phyloP scores from a whole-genome alignment of 64 coral and sea anemone genomes.

The Porites australiensis region DNA sequence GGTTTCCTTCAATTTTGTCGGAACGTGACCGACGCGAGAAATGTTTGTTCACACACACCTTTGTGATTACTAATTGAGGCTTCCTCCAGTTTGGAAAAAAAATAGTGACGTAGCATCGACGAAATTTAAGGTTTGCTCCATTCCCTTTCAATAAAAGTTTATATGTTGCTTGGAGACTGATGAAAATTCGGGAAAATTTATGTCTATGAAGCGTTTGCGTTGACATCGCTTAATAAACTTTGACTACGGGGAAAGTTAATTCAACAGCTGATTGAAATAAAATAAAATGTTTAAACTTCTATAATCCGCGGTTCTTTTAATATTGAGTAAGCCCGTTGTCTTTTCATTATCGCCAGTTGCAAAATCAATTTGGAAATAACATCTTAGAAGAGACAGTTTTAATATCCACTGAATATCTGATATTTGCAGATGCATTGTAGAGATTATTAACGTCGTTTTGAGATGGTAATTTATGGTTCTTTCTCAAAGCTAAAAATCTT shows the following conservation, averaged over 20 bases:
- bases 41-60: neutral
- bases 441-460: conserved; percentile 15
- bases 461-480: conserved; percentile 9
- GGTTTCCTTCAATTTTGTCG: neutral
- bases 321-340: neutral
- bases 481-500: neutral
- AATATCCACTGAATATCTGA: conserved; percentile 26
- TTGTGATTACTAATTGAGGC: neutral
- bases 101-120: no score
- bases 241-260: conserved; percentile 17
- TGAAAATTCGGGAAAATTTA: neutral
- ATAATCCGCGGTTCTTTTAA: conserved; percentile 33
- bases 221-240: neutral
- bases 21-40: neutral
- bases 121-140: neutral
- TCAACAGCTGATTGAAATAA: conserved; percentile 28
- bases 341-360: conserved; percentile 15
- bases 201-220: neutral
- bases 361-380: conserved; percentile 24
- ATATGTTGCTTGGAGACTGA: neutral
- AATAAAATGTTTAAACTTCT: neutral
- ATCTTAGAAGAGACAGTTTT: conserved; percentile 18
- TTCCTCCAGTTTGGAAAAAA: neutral
- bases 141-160: neutral
- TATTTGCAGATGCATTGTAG: conserved; percentile 33